Evolutionary conservation across 1,140 invertebrate species (phyloP).

Genomic region (Macrocentrus cingulum): DNA sequence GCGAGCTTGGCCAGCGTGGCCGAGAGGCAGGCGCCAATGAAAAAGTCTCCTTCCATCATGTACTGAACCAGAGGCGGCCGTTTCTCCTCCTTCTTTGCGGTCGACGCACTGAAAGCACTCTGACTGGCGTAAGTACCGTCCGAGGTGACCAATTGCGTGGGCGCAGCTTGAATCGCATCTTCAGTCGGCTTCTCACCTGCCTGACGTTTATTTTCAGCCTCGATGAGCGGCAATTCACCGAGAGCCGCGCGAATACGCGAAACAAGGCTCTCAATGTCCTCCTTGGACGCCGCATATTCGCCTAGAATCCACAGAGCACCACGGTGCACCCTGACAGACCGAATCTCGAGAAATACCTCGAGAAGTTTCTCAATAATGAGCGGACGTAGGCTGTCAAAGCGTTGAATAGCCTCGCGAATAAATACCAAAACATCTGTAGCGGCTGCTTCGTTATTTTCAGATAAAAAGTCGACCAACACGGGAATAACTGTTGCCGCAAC

Average conservation of each 20-base stretch:
- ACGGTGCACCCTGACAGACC: constrained; percentile 84
- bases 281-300: constrained; percentile 82
- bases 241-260: constrained; percentile 74
- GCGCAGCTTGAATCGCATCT: constrained; percentile 51
- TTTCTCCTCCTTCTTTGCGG: constrained; percentile 67
- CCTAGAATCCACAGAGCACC: constrained; percentile 97
- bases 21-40: constrained; percentile 89
- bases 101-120: constrained; percentile 86
- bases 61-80: constrained; percentile 84
- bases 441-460: constrained; percentile 90
- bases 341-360: constrained; percentile 78
- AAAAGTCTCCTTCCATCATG: constrained; percentile 94
- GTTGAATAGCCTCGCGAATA: constrained; percentile 91
- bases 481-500: constrained; percentile 92
- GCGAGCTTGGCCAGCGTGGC: constrained; percentile 91
- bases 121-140: constrained; percentile 99
- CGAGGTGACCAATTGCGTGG: constrained; percentile 82
- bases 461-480: constrained; percentile 93
- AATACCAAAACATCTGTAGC: constrained; percentile 94
- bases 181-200: constrained; percentile 64
- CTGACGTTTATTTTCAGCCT: constrained; percentile 78
- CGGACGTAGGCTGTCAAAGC: constrained; percentile 80
- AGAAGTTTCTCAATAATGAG: constrained; percentile 69
- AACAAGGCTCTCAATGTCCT: constrained; percentile 81
- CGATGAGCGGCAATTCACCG: constrained; percentile 88